These are phyloP conservation scores for Xerus rutilus DNA, from an alignment of 2,797 vertebrate genomes.

Conservation along the genomic window DNA sequence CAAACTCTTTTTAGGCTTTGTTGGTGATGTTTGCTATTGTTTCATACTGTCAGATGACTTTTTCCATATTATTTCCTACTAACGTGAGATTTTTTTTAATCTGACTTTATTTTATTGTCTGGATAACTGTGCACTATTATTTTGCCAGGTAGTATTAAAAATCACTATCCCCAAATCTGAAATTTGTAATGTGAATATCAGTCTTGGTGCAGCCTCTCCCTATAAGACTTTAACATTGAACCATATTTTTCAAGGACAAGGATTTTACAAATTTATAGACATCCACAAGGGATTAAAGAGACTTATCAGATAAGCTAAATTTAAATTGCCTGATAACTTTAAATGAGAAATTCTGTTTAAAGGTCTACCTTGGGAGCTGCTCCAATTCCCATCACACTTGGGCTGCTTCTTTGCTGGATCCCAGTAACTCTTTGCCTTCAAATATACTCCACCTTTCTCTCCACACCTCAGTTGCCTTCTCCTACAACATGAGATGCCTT, in stretches of 20 bases:
- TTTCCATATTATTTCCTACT: not conserved
- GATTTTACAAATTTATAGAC: conserved; percentile 63
- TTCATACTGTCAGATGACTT: not conserved
- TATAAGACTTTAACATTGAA: conserved; percentile 68
- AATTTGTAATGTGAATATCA: conserved; percentile 2
- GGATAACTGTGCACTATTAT: not conserved
- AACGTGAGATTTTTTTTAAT: not conserved
- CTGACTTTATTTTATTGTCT: not conserved
- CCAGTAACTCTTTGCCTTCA: not conserved
- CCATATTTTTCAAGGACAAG: conserved; percentile 72
- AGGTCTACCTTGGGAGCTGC: conserved; percentile 59
- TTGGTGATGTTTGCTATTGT: not conserved
- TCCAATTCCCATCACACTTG: conserved; percentile 50
- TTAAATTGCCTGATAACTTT: conserved; percentile 72
- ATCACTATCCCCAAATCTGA: not conserved
- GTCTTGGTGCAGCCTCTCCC: not conserved
- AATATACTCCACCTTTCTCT: not conserved
- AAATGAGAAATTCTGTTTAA: conserved; percentile 75
- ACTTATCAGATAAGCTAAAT: conserved; percentile 74
- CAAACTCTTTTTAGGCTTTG: not conserved
- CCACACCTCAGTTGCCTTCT: not conserved
- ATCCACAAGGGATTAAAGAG: conserved; percentile 64
- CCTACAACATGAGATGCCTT: not conserved
- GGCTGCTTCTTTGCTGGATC: conserved; percentile 9
- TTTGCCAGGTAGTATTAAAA: not conserved